Conservation (phyloP, 2,113 vertebrate species). For the Tricholaema leucomelas region DNA sequence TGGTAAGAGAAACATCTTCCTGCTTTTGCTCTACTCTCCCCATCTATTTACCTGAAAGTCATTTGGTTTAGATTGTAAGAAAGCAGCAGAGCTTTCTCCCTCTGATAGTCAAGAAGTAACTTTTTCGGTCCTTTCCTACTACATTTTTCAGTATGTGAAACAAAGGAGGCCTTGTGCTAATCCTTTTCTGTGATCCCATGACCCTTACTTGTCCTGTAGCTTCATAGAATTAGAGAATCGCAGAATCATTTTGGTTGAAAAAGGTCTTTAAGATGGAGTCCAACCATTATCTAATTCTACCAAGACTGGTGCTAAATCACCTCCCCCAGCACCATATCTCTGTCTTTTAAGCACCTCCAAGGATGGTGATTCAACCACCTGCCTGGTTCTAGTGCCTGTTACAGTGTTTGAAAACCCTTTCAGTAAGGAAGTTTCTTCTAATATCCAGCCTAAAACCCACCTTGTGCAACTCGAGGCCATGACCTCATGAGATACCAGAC, state of each 20-base stretch:
- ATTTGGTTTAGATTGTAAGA: neutral
- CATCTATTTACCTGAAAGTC: neutral
- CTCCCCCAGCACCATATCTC: no score
- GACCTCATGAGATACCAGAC: neutral
- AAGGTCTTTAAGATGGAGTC: no score
- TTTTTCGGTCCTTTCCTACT: neutral
- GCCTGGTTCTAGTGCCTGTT: no score
- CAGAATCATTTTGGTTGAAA: no score
- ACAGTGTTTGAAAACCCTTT: no score
- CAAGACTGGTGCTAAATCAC: no score
- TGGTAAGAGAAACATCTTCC: constrained; percentile 67
- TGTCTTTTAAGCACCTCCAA: no score
- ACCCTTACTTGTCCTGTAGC: neutral
- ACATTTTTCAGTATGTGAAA: neutral
- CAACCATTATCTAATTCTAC: no score
- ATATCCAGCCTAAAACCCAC: no score
- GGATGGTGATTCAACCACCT: no score
- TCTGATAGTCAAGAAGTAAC: neutral
- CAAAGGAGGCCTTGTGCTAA: neutral
- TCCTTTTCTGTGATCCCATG: neutral
- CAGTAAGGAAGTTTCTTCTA: no score
- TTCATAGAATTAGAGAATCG: neutral
- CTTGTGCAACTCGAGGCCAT: neutral
- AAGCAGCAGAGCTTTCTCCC: neutral
- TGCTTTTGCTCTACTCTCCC: neutral